Base-by-base conservation (phyloP, 2,113 vertebrate genomes). In the Tachysurus fulvidraco region DNA sequence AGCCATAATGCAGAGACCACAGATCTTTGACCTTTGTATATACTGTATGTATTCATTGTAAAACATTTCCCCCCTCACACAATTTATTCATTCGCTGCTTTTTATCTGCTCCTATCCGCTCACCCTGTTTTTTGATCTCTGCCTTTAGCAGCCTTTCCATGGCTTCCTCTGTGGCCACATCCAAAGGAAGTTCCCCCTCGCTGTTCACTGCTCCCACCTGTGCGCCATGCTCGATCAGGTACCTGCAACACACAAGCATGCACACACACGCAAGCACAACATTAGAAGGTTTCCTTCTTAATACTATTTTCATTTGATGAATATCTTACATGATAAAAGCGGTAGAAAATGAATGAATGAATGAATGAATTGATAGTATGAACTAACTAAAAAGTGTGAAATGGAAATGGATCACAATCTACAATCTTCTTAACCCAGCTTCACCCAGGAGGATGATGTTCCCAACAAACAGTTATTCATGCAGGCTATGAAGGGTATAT, bases 51-150 rank as follows among this genome's bases (percentile, higher is more conserved):
- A 23, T 17, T 14, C 10, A 54, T 17, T 50, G 7, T 67, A 65
- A 67, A 54, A 4, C 16, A 11, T 83, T 17, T 44, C 17, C 21
- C 64, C 25, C 7, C 5, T 41, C 25, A 67, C 44, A 13, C 74
- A 17, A 54, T 54, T 67, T 55, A 9, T 23, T 74, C 50, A 8
- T n/a, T 65, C n/a, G 23, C 25, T 2, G 2, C 28, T 54, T 80
- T 67, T 67, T 44, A 65, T 65, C n/a, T 12, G 41, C 84, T 28
- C 17, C 19, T 36, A 19, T 19, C 44, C 11, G 19, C 88, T 92
- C 80, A 96, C 96, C 94, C 93, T 96, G 96, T 85, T 96, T 96
- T 74, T 96, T 96, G 77, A 96, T 93, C 92, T 96, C 95, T 0
- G 83, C 93, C 88, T 95, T 95, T 65, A 96, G 93, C 44, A 96